These are phyloP conservation scores for Enoplosus armatus DNA, from an alignment of 2,797 vertebrate genomes.

Conservation along the genomic window DNA sequence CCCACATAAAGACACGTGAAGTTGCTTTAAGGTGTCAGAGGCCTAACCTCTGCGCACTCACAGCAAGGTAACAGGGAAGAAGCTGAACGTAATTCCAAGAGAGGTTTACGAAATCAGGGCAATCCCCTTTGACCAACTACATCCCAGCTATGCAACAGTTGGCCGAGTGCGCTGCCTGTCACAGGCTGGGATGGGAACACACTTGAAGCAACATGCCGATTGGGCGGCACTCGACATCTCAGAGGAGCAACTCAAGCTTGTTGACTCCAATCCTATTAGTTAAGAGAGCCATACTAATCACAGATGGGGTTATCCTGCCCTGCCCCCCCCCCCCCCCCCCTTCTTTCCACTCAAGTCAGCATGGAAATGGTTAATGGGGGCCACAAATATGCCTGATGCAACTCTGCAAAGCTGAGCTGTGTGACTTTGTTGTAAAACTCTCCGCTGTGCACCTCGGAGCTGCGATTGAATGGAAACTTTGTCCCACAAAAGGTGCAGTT, in stretches of 20 bases:
- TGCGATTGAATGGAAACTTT: constrained; percentile 70
- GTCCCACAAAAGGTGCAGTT: constrained; percentile 66
- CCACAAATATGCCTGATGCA: constrained; percentile 44
- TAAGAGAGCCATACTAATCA: constrained; percentile 78
- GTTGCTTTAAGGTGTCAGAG: constrained; percentile 14
- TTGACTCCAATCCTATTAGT: constrained; percentile 84
- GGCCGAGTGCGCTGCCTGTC: constrained; percentile 66
- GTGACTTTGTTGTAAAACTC: constrained; percentile 60
- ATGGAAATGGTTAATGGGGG: constrained; percentile 64
- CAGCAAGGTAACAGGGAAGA: constrained; percentile 57
- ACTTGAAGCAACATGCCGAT: constrained; percentile 54
- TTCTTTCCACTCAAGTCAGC: constrained; percentile 48
- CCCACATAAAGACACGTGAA: constrained; percentile 1
- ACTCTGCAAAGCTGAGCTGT: constrained; percentile 30
- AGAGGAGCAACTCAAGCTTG: constrained; percentile 76
- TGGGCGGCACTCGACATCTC: constrained; percentile 67
- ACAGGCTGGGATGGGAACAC: constrained; percentile 58
- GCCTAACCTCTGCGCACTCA: constrained; percentile 18
- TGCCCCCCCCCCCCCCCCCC: constrained; percentile 5
- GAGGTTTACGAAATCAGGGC: constrained; percentile 82
- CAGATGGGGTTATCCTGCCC: constrained; percentile 66
- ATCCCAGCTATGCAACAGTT: constrained; percentile 77
- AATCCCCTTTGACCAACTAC: constrained; percentile 77
- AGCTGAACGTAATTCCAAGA: constrained; percentile 73
- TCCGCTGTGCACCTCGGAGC: constrained; percentile 48